A percentile compares a stretch with the other conserved stretches of the same genome.
Conservation (phyloP, 2,797 vertebrate genomes). For the Ptychobarbus kaznakovi region DNA sequence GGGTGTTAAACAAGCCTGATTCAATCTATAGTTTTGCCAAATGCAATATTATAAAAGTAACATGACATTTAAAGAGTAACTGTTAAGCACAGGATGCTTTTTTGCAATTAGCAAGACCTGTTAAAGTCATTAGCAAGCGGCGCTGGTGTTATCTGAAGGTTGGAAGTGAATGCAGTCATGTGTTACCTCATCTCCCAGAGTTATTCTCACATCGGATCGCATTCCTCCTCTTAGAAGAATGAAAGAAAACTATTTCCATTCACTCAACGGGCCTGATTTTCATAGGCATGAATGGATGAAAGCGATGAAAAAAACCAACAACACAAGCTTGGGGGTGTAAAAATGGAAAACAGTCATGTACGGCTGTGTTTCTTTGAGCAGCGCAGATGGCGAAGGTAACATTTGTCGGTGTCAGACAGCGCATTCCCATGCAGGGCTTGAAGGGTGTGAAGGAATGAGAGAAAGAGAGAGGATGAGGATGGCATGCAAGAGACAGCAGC, state of each 20-base stretch:
- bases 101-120: constrained; percentile 17
- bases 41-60: not conserved
- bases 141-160: constrained; percentile 13
- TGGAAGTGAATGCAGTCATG: constrained; percentile 17
- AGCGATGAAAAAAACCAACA: not conserved
- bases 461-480: constrained; percentile 14
- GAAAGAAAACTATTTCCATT: constrained; percentile 35
- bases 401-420: constrained; percentile 40
- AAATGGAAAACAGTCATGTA: constrained; percentile 7
- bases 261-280: constrained; percentile 60
- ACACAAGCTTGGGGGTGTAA: constrained; percentile 24
- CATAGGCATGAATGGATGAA: constrained; percentile 55
- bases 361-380: not conserved
- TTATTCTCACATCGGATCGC: constrained; percentile 6
- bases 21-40: not conserved
- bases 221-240: constrained; percentile 2
- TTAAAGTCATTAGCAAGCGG: constrained; percentile 35
- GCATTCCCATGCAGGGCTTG: constrained; percentile 17
- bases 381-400: constrained; percentile 31
- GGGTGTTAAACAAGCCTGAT: not conserved
- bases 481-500: constrained; percentile 31
- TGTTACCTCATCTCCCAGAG: constrained; percentile 52
- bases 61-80: constrained; percentile 3
- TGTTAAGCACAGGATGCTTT: not conserved
- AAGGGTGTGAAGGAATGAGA: constrained; percentile 36